Conservation (phyloP, 2,888 invertebrate species). For the Icerya purchasi region DNA sequence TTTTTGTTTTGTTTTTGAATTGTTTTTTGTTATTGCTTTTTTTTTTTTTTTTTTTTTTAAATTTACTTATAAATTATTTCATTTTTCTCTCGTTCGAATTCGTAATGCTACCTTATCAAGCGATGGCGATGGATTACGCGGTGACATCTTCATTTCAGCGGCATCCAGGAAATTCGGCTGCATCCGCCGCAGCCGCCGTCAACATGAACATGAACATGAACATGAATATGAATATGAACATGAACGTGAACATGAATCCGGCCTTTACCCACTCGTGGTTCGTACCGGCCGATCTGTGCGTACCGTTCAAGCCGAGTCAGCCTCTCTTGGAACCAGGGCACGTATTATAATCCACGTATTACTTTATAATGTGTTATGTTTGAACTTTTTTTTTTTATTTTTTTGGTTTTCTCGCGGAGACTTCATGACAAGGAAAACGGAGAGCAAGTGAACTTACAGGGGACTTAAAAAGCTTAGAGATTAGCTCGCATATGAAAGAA, state of each 20-base stretch:
- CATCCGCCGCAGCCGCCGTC: conserved; percentile 10
- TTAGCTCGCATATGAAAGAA: no score
- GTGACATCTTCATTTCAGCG: conserved; percentile 29
- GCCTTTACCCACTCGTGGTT: conserved; percentile 89
- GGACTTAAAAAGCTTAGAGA: no score
- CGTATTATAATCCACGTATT: conserved; percentile 30
- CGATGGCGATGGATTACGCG: conserved; percentile 47
- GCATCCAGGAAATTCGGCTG: conserved; percentile 22
- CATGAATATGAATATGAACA: conserved; percentile 12
- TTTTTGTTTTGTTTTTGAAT: no score
- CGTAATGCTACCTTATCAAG: conserved; percentile 67
- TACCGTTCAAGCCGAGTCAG: conserved; percentile 60
- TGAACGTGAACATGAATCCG: conserved; percentile 23
- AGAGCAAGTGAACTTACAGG: neutral
- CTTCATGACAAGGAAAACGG: neutral
- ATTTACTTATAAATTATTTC: no score
- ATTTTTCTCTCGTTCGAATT: no score
- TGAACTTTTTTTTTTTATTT: neutral
- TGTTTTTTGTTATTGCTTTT: no score
- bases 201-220: conserved; percentile 13
- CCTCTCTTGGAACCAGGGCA: conserved; percentile 81
- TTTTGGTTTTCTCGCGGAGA: neutral
- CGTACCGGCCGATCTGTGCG: conserved; percentile 80
- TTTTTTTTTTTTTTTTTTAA: no score
- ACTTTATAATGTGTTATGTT: conserved; percentile 22